Conservation (phyloP, 2,888 invertebrate genomes). For the Choristoneura rosaceana region DNA sequence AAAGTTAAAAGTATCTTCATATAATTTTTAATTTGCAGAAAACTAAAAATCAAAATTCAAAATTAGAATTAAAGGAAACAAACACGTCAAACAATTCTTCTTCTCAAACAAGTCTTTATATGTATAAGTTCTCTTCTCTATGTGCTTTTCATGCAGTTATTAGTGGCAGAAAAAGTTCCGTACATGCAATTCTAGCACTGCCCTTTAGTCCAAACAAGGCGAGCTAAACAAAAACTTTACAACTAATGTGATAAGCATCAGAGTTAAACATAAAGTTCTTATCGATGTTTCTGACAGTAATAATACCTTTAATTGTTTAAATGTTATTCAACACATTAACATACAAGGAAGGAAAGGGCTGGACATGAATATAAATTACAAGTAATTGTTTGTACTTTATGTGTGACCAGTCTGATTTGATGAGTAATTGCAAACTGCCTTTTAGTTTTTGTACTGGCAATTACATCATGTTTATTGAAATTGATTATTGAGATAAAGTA, state of each 20-base stretch:
- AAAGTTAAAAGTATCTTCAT: too few relatives aligned
- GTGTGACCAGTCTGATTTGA: neutral
- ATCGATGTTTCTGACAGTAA: conserved; percentile 1
- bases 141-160: neutral
- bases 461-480: neutral
- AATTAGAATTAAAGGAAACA: too few relatives aligned
- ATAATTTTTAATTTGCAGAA: too few relatives aligned
- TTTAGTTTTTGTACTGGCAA: neutral
- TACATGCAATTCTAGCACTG: neutral
- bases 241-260: neutral
- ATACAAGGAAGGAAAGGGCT: conserved; percentile 24
- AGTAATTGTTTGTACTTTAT: conserved; percentile 17
- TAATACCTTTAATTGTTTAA: conserved; percentile 11
- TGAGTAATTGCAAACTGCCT: neutral
- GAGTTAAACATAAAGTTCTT: neutral
- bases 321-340: conserved; percentile 23
- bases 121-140: too few relatives aligned
- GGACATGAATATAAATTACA: conserved; percentile 25
- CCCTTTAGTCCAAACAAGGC: neutral
- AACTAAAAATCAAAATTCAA: too few relatives aligned
- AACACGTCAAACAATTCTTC: too few relatives aligned
- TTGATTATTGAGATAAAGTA: neutral
- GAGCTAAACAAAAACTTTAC: neutral
- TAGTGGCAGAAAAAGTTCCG: neutral
- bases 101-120: too few relatives aligned